A percentile compares a stretch with the other conserved stretches of the same genome.
phyloP scores from a whole-genome alignment of 2,888 invertebrate species.

The Mimas tiliae region DNA sequence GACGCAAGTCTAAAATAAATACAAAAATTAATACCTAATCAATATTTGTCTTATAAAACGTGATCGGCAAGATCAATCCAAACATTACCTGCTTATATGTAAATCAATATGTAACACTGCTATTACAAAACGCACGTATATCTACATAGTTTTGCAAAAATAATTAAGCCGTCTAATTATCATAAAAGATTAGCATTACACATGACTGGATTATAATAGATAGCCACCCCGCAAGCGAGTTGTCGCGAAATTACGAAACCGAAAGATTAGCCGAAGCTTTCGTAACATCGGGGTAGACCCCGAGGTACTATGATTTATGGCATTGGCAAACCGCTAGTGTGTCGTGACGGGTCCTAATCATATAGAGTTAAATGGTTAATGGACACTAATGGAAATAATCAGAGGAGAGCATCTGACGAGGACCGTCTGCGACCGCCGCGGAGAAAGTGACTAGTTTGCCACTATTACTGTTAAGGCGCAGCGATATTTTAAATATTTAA shows the following conservation, averaged over 20 bases:
- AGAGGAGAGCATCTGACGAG: constrained; percentile 72
- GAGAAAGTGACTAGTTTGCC: constrained; percentile 76
- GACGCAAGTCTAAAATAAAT: too few relatives aligned
- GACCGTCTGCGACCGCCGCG: constrained; percentile 58
- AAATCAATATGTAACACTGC: constrained; percentile 7
- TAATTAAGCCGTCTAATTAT: constrained; percentile 24
- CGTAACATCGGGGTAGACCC: constrained; percentile 26
- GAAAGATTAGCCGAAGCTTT: constrained; percentile 28
- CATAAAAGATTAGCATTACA: constrained; percentile 22
- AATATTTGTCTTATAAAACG: constrained; percentile 7
- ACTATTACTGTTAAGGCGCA: constrained; percentile 59
- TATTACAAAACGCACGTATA: constrained; percentile 9
- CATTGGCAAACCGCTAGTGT: constrained; percentile 60
- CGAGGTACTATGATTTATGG: constrained; percentile 66
- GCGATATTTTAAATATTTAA: constrained; percentile 26
- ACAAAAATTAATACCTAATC: too few relatives aligned
- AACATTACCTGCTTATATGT: not conserved
- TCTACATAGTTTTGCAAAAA: constrained; percentile 19
- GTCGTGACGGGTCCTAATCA: constrained; percentile 78
- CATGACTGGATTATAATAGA: constrained; percentile 20
- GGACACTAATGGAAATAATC: constrained; percentile 82
- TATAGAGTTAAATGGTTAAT: constrained; percentile 80
- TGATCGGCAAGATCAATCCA: not conserved
- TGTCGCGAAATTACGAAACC: constrained; percentile 29
- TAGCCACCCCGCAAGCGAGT: constrained; percentile 20